A percentile compares a stretch with the other conserved stretches of the same genome.
These are phyloP conservation scores for Kryptolebias ocellatus DNA, from an alignment of 2,797 vertebrate genomes.

Conservation along the genomic window DNA sequence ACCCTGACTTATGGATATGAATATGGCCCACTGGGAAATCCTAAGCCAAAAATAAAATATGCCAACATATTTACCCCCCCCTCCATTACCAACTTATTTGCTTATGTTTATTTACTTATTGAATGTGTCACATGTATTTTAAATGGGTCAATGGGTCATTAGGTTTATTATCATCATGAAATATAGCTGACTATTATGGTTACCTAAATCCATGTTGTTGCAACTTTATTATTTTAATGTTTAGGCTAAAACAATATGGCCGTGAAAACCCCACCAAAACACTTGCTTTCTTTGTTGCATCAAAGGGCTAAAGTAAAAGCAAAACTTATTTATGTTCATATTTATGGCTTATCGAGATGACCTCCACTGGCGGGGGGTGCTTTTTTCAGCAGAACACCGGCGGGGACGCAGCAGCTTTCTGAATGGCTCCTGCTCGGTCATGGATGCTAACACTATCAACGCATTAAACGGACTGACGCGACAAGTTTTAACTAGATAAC, in stretches of 20 bases:
- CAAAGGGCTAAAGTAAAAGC: too few relatives aligned
- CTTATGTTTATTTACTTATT: too few relatives aligned
- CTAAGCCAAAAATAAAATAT: not conserved
- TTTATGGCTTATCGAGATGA: too few relatives aligned
- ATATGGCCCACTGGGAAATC: not conserved
- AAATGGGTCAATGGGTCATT: too few relatives aligned
- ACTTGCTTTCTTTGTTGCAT: too few relatives aligned
- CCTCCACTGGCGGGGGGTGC: not conserved
- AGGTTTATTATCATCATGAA: too few relatives aligned
- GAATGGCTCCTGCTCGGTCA: constrained; percentile 33
- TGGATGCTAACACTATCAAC: not conserved
- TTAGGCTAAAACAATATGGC: too few relatives aligned
- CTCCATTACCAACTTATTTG: not conserved
- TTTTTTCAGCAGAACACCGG: constrained; percentile 44
- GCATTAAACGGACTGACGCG: not conserved
- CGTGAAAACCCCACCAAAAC: not conserved
- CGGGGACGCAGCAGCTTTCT: constrained; percentile 54
- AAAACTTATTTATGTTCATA: too few relatives aligned
- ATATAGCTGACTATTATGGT: too few relatives aligned
- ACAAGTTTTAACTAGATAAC: constrained; percentile 3
- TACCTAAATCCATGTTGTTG: too few relatives aligned
- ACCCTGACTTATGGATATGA: constrained; percentile 12
- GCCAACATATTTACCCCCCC: not conserved
- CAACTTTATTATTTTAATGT: too few relatives aligned
- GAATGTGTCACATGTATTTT: too few relatives aligned